These are phyloP conservation scores for Prenolepis imparis DNA, from an alignment of 2,888 invertebrate genomes.

Conservation along the genomic window DNA sequence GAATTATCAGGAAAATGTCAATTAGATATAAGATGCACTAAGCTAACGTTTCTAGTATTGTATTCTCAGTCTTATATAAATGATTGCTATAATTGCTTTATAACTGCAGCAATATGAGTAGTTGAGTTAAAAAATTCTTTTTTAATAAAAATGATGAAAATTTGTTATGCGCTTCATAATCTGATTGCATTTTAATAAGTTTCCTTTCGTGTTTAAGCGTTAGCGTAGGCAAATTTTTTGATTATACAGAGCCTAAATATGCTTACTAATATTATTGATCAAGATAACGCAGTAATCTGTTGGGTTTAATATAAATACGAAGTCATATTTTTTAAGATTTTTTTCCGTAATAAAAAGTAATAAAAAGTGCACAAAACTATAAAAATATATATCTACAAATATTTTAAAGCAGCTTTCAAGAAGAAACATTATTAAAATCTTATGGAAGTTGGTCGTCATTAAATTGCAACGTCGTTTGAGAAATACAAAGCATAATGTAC, in stretches of 20 bases:
- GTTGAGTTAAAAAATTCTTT: background rate
- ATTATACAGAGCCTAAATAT: background rate
- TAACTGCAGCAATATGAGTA: background rate
- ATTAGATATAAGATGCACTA: background rate
- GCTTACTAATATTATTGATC: background rate
- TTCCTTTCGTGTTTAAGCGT: background rate
- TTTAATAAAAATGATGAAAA: background rate
- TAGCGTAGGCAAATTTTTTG: background rate
- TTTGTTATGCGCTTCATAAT: background rate
- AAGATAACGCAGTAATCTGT: constrained; percentile 11
- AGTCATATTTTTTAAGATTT: background rate
- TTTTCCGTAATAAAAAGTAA: background rate
- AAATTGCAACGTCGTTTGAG: constrained; percentile 25
- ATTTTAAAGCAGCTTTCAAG: constrained; percentile 22
- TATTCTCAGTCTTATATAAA: background rate
- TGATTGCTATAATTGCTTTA: background rate
- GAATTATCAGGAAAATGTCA: background rate
- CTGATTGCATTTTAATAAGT: constrained; percentile 18
- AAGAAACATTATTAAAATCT: constrained; percentile 23
- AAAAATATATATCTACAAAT: background rate
- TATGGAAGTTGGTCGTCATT: constrained; percentile 26
- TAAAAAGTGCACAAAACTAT: background rate
- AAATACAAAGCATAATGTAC: constrained; percentile 35
- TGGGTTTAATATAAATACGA: constrained; percentile 1
- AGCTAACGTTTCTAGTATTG: background rate